Base-by-base conservation (phyloP, 2,113 vertebrate genomes). In the Brachypteracias leptosomus region DNA sequence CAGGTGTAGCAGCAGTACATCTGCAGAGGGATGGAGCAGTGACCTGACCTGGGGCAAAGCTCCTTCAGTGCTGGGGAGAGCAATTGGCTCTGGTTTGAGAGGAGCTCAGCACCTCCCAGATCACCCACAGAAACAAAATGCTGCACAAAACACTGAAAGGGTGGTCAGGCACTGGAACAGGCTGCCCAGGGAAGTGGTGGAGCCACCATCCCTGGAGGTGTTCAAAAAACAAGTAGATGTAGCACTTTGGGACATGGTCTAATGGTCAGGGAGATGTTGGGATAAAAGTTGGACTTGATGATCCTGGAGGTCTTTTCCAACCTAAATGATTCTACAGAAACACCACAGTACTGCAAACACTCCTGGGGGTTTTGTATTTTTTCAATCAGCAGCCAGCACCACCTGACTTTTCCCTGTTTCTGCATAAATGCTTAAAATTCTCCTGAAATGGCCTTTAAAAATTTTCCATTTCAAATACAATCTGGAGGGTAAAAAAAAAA, bases 71-170 rank as follows among this genome's bases (percentile, higher is more conserved):
- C 3, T 3, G 1, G 29, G 49, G 51, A 63, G 25, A 10, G 16
- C 9, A 33, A 20, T 10, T 1, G 0, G 47, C 33, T 59, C 36
- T 0, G 3, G 25, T 42, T 36, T 26, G 63, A 76, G 44, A 19
- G 25, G 59, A 55, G 47, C 62, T 79, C 73, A 84, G 66, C 57
- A 46, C 57, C 83, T 63, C 47, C 16, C 88, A 18, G 35, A 7
- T 1, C 6, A 31, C 36, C 58, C 11, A 3, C 0, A 52, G 79
- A 67, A 72, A 52, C 65, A 76, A n/a, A n/a, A n/a, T n/a, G n/a
- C n/a, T n/a, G n/a, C n/a, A n/a, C n/a, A n/a, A n/a, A n/a, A n/a
- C n/a, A n/a, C n/a, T n/a, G n/a, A n/a, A n/a, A n/a, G n/a, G n/a
- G n/a, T n/a, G n/a, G n/a, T n/a, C n/a, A n/a, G n/a, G n/a, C n/a